Base-by-base conservation (phyloP, 2,888 invertebrate genomes). In the Andrena trimmerana region DNA sequence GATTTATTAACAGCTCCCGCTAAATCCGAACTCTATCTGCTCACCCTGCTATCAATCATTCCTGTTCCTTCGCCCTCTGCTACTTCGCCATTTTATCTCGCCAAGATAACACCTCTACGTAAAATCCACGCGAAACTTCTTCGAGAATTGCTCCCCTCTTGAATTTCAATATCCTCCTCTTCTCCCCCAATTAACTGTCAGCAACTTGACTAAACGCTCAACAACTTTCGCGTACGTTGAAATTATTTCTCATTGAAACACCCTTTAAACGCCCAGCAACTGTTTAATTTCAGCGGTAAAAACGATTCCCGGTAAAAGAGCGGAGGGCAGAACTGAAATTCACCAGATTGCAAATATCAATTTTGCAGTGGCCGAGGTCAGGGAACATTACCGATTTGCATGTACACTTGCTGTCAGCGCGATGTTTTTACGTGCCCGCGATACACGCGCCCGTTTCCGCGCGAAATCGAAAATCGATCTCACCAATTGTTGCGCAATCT, bases 381-480 rank as follows among this genome's bases (percentile, higher is more conserved):
- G 48, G 31, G 31, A 31, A 48, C 59, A 68, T 59, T 54, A 66
- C 36, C 66, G 67, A 36, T 24, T 57, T 57, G 54, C 75, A 16
- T 65, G 76, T 66, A 42, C 42, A 16, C 16, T 42, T 59, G 27
- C 50, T 27, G 36, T 10, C 68, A 8, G 31, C 24, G 10, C 4
- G 16, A 6, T 67, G 48, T 68, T 76, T 62, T 76, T 62, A 29
- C 66, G 60, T 60, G 50, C 33, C 48, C 63, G 31, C 54, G 57
- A 57, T 63, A 31, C 48, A 36, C 48, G 36, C 1, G 24, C 33
- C 6, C 24, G 57, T 59, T 78, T 65, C 74, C 50, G n/a, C 24
- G 10, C 65, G 52, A n/a, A 42, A 77, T 77, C 36, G 78, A 60
- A 77, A 77, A 68, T 77, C 78, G 68, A 78, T 78, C 67, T 31